A percentile compares a stretch with the other conserved stretches of the same genome.
Conservation (phyloP, 2,888 invertebrate species). For the Synanthedon andrenaeformis region DNA sequence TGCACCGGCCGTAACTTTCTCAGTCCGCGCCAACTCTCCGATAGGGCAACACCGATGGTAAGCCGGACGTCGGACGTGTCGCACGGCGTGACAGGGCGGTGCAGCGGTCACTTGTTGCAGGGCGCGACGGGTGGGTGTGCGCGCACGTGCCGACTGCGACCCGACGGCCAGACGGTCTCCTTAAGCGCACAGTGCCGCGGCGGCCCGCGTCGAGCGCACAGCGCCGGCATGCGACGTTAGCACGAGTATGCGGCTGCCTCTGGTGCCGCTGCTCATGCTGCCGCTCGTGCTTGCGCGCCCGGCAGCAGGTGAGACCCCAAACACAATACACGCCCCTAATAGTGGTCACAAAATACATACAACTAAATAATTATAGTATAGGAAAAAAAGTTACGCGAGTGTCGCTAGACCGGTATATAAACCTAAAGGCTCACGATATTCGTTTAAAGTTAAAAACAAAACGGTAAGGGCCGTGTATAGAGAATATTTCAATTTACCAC, state of each 20-base stretch:
- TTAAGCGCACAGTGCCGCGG: constrained; percentile 13
- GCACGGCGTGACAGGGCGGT: constrained; percentile 25
- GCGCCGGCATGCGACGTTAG: constrained; percentile 54
- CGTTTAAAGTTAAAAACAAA: constrained; percentile 12
- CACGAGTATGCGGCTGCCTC: constrained; percentile 62
- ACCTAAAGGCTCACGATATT: constrained; percentile 24
- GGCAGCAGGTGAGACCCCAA: constrained; percentile 48
- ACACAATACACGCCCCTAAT: neutral
- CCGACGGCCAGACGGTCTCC: constrained; percentile 14
- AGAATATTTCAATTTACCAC: neutral
- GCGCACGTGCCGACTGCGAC: constrained; percentile 16
- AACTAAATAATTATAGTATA: constrained; percentile 22
- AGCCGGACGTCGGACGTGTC: constrained; percentile 16
- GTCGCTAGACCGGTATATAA: constrained; percentile 8
- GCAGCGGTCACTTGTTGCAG: constrained; percentile 29
- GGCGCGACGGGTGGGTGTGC: constrained; percentile 15
- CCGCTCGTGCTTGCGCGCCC: constrained; percentile 63
- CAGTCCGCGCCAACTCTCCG: constrained; percentile 54
- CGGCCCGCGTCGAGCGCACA: constrained; percentile 36
- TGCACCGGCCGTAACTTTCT: neutral
- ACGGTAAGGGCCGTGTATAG: constrained; percentile 8
- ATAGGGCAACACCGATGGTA: constrained; percentile 35
- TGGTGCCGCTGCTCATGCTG: constrained; percentile 64
- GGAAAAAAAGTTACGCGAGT: constrained; percentile 15
- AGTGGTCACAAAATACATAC: constrained; percentile 9